Evolutionary conservation across 2,797 vertebrate genomes (phyloP).

Genomic region (Atherinosoma microstoma): DNA sequence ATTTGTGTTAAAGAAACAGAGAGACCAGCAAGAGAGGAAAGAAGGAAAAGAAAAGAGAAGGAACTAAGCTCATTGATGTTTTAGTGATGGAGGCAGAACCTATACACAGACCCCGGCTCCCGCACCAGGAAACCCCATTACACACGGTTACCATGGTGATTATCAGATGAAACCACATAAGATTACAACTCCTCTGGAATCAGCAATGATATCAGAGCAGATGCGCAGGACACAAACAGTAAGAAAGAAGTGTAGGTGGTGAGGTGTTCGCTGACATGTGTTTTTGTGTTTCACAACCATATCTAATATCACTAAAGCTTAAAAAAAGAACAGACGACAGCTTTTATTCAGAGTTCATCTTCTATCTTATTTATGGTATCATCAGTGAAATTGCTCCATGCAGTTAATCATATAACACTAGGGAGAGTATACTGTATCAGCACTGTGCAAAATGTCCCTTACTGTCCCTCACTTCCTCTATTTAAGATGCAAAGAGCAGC

Average conservation of each 20-base stretch:
- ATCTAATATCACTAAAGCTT: background rate
- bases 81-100: slow-evolving; percentile 55
- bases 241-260: slow-evolving; percentile 1
- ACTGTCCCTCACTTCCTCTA: slow-evolving; percentile 32
- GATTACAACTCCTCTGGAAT: slow-evolving; percentile 65
- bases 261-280: background rate
- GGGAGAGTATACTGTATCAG: slow-evolving; percentile 30
- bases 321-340: background rate
- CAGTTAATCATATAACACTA: slow-evolving; percentile 32
- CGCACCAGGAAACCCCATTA: slow-evolving; percentile 58
- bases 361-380: slow-evolving; percentile 7
- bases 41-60: slow-evolving; percentile 30
- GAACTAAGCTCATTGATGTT: slow-evolving; percentile 54
- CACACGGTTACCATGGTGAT: slow-evolving; percentile 77
- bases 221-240: slow-evolving; percentile 6
- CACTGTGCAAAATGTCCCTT: slow-evolving; percentile 34
- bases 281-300: background rate
- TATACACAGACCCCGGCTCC: slow-evolving; percentile 34
- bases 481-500: slow-evolving; percentile 25
- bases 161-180: slow-evolving; percentile 65
- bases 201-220: slow-evolving; percentile 42
- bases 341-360: background rate
- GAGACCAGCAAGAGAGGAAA: slow-evolving; percentile 15
- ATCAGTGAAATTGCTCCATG: slow-evolving; percentile 27
- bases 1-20: slow-evolving; percentile 24